Evolutionary conservation across 2,113 vertebrate genomes (phyloP).

Genomic region (Zingel zingel): DNA sequence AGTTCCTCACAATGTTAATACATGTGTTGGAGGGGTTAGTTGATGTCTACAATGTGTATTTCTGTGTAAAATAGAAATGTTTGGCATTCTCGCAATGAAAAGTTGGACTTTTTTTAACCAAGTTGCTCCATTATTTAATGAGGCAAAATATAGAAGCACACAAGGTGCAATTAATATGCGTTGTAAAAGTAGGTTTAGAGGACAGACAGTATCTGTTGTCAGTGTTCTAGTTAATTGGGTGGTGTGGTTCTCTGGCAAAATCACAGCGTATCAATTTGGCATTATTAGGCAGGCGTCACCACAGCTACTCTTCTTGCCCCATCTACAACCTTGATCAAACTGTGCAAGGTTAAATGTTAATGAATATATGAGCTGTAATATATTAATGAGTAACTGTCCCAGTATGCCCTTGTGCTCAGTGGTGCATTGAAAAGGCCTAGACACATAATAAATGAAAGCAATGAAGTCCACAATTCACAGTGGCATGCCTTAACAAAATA

Average conservation of each 20-base stretch:
- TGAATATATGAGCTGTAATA: conserved; percentile 59
- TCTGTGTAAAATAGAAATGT: neutral
- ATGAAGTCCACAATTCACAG: conserved; percentile 33
- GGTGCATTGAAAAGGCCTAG: conserved; percentile 33
- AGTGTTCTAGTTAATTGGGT: conserved; percentile 10
- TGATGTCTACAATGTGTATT: neutral
- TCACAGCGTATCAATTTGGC: conserved; percentile 25
- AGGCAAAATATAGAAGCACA: conserved; percentile 9
- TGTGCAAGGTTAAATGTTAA: conserved; percentile 75
- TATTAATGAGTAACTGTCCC: conserved; percentile 78
- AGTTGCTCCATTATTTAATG: neutral
- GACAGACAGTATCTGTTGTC: conserved; percentile 10
- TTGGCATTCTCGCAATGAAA: neutral
- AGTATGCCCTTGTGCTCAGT: conserved; percentile 46
- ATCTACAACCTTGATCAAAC: conserved; percentile 39
- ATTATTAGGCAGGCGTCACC: neutral
- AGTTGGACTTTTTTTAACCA: neutral
- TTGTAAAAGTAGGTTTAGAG: conserved; percentile 38
- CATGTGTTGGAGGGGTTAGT: neutral
- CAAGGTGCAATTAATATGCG: neutral
- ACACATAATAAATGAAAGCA: conserved; percentile 36
- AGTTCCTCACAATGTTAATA: neutral
- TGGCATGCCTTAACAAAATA: conserved; percentile 20
- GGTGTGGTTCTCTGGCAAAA: conserved; percentile 5
- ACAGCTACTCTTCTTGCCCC: conserved; percentile 1